A percentile compares a stretch with the other conserved stretches of the same genome.
phyloP scores from a whole-genome alignment of 2,113 vertebrate genomes.

The Clarias batrachus region DNA sequence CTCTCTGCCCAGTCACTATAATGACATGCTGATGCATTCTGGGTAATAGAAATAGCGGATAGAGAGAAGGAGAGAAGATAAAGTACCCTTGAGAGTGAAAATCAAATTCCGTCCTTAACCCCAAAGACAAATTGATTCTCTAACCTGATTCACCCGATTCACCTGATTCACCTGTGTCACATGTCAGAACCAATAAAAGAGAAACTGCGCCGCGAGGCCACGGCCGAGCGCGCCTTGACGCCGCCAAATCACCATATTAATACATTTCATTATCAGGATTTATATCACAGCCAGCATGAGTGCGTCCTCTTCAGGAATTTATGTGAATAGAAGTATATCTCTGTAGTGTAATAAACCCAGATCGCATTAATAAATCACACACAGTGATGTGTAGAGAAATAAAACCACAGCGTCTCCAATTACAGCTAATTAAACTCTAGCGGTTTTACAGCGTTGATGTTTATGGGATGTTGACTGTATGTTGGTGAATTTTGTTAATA shows the following conservation, averaged over 20 bases:
- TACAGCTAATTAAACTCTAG: no score
- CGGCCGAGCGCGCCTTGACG: neutral
- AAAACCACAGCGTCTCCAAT: no score
- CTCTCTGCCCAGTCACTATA: constrained; percentile 33
- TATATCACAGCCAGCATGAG: neutral
- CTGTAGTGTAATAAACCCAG: neutral
- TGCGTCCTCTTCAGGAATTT: neutral
- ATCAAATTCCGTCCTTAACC: constrained; percentile 63
- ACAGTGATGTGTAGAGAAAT: neutral
- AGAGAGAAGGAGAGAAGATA: neutral
- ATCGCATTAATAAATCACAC: neutral
- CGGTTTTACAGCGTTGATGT: no score
- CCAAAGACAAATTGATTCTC: constrained; percentile 61
- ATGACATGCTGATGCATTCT: constrained; percentile 63
- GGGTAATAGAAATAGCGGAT: constrained; percentile 56
- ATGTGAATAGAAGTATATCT: neutral
- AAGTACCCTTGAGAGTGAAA: constrained; percentile 62
- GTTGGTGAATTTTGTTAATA: no score
- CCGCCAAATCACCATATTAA: neutral
- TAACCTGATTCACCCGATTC: constrained; percentile 50
- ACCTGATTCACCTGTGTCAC: constrained; percentile 44
- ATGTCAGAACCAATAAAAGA: constrained; percentile 31
- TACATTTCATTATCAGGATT: neutral
- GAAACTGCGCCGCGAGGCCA: neutral
- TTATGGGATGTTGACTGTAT: no score